Conservation (phyloP, 2,888 invertebrate species). For the Formica aserva region DNA sequence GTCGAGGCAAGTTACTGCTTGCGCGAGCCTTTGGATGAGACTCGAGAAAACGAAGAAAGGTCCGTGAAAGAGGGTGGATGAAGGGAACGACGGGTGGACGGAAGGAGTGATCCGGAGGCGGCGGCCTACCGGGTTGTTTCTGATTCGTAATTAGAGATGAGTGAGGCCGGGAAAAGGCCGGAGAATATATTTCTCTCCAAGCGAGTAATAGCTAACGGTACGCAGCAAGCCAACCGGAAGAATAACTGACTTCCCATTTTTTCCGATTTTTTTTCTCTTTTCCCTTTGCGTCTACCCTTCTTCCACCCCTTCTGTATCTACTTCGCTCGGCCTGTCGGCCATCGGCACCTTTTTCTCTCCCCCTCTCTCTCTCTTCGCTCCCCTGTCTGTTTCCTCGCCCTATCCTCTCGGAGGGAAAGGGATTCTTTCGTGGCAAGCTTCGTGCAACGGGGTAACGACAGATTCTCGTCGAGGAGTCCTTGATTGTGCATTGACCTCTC, state of each 20-base stretch:
- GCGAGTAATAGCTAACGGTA: conserved; percentile 76
- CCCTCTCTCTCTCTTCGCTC: conserved; percentile 28
- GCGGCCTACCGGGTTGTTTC: conserved; percentile 78
- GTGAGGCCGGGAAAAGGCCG: conserved; percentile 73
- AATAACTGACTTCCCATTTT: conserved; percentile 71
- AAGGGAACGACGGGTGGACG: conserved; percentile 41
- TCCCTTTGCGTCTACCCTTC: neutral
- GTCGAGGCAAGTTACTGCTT: conserved; percentile 38
- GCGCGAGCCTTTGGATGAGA: conserved; percentile 48
- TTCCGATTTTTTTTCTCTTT: conserved; percentile 43
- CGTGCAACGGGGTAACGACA: conserved; percentile 59
- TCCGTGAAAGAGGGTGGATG: conserved; percentile 42
- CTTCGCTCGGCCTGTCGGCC: conserved; percentile 31
- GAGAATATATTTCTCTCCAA: conserved; percentile 78
- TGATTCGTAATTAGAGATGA: conserved; percentile 84
- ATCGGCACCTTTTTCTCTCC: conserved; percentile 35
- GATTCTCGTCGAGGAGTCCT: conserved; percentile 65
- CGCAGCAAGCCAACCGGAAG: conserved; percentile 76
- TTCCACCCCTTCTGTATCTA: neutral
- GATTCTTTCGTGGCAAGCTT: conserved; percentile 57
- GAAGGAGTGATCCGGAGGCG: conserved; percentile 46
- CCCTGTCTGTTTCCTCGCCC: conserved; percentile 22
- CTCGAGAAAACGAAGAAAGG: conserved; percentile 57
- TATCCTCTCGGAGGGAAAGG: conserved; percentile 40
- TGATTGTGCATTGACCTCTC: conserved; percentile 68